Evolutionary conservation across 2,113 vertebrate species (phyloP).

Genomic region (Leptobrachium leishanense): DNA sequence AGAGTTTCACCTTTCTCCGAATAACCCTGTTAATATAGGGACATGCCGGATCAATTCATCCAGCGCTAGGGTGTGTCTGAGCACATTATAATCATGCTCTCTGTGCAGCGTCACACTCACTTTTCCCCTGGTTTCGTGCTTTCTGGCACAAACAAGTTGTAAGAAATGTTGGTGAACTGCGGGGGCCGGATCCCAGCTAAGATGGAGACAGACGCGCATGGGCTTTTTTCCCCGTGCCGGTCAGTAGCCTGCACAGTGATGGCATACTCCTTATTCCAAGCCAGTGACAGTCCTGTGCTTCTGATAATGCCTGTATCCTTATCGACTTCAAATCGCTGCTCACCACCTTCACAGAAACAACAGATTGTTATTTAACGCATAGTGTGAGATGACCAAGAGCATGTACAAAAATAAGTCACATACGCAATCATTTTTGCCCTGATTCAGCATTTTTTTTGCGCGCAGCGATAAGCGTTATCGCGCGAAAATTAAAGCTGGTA

Average conservation of each 20-base stretch:
- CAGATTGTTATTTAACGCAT: too few species aligned
- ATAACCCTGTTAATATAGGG: too few species aligned
- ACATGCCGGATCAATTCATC: too few species aligned
- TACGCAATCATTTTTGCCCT: too few species aligned
- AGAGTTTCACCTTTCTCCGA: too few species aligned
- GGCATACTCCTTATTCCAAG: conserved; percentile 75
- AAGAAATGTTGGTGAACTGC: conserved; percentile 81
- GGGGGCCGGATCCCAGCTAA: conserved; percentile 77
- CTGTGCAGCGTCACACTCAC: conserved; percentile 66
- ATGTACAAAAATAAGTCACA: too few species aligned
- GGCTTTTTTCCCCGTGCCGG: conserved; percentile 64
- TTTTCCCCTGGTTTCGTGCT: conserved; percentile 68
- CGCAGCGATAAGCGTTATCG: too few species aligned
- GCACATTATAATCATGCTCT: too few species aligned
- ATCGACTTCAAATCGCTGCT: conserved; percentile 79
- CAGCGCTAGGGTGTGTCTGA: too few species aligned
- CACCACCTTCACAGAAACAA: conserved; percentile 64
- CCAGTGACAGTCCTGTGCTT: conserved; percentile 75
- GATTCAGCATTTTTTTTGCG: too few species aligned
- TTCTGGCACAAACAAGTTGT: conserved; percentile 76
- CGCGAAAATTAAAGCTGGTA: too few species aligned
- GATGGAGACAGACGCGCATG: conserved; percentile 69
- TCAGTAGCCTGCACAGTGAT: conserved; percentile 77
- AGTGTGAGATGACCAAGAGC: too few species aligned
- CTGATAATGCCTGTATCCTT: conserved; percentile 70